Evolutionary conservation across 2,888 invertebrate species (phyloP), one percentile per base, ranked within the genome.

Genomic region (Cenopis cana): DNA sequence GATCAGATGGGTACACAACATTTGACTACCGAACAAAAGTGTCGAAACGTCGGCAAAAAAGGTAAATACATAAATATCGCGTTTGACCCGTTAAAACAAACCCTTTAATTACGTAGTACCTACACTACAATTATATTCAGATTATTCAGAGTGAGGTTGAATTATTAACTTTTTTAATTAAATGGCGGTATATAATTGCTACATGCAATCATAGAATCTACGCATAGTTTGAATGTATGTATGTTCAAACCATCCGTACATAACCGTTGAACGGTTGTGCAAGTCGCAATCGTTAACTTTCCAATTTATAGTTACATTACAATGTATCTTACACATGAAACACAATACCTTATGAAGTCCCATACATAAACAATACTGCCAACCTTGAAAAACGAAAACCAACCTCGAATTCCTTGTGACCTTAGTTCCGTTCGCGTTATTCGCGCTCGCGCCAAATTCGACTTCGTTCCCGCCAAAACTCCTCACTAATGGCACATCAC

Each of bases 401-500:
- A 81, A 93, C 92, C 92, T 93, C 83, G 91, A 91, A 83, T 91
- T 91, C 69, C 85, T 82, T 80, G 85, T 91, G 75, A 84, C 84
- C 87, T 93, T 92, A 64, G 85, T 85, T 76, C 91, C 91, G 78
- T 90, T 69, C n/a, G 72, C 68, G 79, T 89, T 68, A 77, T 90
- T 69, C n/a, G 72, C 68, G 79, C 89, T 68, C 38, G 74, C 68
- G 79, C 88, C 88, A 82, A 89, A 89, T 81, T 93, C 92, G 72
- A 91, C 81, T 80, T 92, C 93, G 82, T 83, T 89, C 76, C 89
- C 89, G 78, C 87, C 85, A 82, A 86, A 92, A 89, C 91, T 91
- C 59, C 86, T 85, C 68, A 93, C 93, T 76, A 93, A 79, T 73
- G 93, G 93, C 81, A 91, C 84, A 78, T 93, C 93, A 77, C 93